Base-by-base conservation (phyloP, 1,140 invertebrate genomes). In the Drosophila obscura region DNA sequence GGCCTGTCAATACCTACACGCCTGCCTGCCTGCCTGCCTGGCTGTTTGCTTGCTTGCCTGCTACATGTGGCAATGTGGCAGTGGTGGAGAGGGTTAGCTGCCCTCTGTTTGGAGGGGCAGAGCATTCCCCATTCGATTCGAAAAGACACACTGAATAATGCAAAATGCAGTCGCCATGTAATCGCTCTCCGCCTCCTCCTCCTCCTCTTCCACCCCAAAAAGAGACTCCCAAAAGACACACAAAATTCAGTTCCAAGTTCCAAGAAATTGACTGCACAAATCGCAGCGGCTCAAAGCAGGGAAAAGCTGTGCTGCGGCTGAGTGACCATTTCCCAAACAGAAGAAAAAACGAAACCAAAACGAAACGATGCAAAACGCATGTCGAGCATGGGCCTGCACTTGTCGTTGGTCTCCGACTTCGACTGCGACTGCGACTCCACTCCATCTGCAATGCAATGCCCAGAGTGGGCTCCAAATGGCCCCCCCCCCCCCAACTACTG, bases 241-340 rank as follows among this genome's bases (percentile, higher is more conserved):
- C 68, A 77, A 85, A 85, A 87, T 78, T 56, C 82, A 75, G 87
- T 85, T 85, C 78, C 83, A 85, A 85, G 82, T 85, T 85, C 83
- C 83, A 85, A 85, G 82, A 85, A 85, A 85, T 82, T 85, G 78
- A 87, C 83, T 88, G 66, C 56, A 81, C 78, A 68, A 80, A 59
- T 75, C 62, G 64, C 56, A 60, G 49, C 66, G 55, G 39, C 64
- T 51, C 45, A 16, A 43, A 15, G 16, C n/a, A 5, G 44, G 43
- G 28, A 35, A 31, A 49, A 8, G 24, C 64, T 57, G 51, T 57
- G 66, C 66, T 22, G 2, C 0, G 22, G 22, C 22, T 24, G 22
- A 65, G 48, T 69, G 63, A 65, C 64, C 64, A 43, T 69, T 69
- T 69, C 63, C 45, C 50, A 68, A 39, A 60, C 24, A 52, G 9